Evolutionary conservation across 2,797 vertebrate species (phyloP), one percentile per base, ranked within the genome.

Genomic region (Phataginus tetradactyla): DNA sequence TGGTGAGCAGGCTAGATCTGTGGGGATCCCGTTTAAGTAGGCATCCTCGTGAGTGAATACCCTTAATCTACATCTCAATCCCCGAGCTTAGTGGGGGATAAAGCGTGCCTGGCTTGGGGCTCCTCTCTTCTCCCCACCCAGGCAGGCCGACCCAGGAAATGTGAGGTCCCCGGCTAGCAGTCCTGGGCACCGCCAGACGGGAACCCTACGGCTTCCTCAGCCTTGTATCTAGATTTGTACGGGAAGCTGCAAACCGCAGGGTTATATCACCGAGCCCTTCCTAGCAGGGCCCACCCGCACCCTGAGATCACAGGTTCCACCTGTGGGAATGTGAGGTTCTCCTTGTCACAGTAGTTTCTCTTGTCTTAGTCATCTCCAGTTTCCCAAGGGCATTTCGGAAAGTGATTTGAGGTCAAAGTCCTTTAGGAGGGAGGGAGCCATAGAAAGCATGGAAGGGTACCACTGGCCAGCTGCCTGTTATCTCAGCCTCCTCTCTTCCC

Each of bases 31-130:
- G 10, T 79, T 37, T 93, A 96, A 93, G 75, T 25, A 86, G 69
- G 61, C 45, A 20, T 77, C 74, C 77, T 96, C 17, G 0, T 63
- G 92, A 93, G 61, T 53, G 80, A 96, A 92, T 74, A 64, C 34
- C 74, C 45, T 96, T 93, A 86, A 95, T 87, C 80, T 78, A 51
- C 34, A 39, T 80, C 5, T 18, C 83, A 86, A 71, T 94, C 79
- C 83, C 11, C 0, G 21, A 80, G 84, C 25, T 93, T 81, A 93
- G 61, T 64, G 66, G 71, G 59, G 80, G 91, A 95, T 90, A 64
- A 89, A 18, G 53, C 49, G 27, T 83, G 63, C 12, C 20, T 49
- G 88, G 80, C 72, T 92, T 91, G 8, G 17, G 89, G n/a, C 23
- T 75, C 39, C 85, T n/a, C 21, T 55, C 11, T 49, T 57, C 61